Percentiles rank a stretch among this genome's conserved stretches.
Evolutionary conservation across 2,113 vertebrate genomes (phyloP).

Genomic region (Eubucco bourcierii): DNA sequence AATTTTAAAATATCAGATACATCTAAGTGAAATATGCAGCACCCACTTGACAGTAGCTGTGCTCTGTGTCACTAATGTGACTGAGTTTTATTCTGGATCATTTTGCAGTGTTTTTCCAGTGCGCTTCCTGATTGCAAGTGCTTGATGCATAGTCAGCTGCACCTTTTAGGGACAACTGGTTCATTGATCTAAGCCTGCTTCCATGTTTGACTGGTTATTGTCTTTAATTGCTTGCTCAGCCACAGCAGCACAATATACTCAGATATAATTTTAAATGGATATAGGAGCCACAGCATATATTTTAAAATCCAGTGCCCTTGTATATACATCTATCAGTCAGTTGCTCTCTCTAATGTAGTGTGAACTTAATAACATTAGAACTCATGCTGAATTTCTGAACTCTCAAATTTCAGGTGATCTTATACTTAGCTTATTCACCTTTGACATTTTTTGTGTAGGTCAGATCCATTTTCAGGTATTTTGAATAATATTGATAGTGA

Average conservation of each 20-base stretch:
- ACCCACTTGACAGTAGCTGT: background rate
- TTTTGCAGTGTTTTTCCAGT: background rate
- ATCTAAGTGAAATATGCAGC: background rate
- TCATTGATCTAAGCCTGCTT: background rate
- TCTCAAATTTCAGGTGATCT: background rate
- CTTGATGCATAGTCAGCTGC: background rate
- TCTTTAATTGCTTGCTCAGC: background rate
- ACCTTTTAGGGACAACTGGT: background rate
- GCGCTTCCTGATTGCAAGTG: background rate
- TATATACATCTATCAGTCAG: background rate
- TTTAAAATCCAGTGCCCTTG: background rate
- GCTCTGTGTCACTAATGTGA: background rate
- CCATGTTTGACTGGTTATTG: background rate
- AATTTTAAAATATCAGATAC: background rate
- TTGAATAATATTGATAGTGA: background rate
- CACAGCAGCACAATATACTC: background rate
- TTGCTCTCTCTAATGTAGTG: background rate
- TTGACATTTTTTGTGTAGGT: background rate
- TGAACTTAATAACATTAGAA: background rate
- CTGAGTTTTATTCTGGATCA: background rate
- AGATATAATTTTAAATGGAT: background rate
- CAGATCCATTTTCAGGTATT: background rate
- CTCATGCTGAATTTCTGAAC: background rate
- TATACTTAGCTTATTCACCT: background rate
- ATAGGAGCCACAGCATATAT: background rate